phyloP scores from a whole-genome alignment of 1,140 invertebrate genomes.

The Micrasema longulum region DNA sequence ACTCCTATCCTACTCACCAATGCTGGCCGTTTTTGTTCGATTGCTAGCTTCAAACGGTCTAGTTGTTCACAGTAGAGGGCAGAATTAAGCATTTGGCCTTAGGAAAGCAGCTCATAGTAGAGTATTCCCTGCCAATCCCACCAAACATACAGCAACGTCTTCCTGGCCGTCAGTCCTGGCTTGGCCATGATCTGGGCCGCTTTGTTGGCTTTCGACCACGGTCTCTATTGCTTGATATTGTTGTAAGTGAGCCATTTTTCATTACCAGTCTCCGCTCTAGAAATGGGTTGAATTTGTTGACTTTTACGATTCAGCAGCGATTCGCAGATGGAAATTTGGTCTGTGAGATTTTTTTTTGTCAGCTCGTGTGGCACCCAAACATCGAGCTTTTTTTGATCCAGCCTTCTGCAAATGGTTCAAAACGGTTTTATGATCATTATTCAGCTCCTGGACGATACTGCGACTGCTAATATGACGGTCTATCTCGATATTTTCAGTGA shows the following conservation, averaged over 20 bases:
- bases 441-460: slow-evolving; percentile 1
- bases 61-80: no score
- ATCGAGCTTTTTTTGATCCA: slow-evolving; percentile 22
- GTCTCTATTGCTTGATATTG: no score
- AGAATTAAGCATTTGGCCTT: background rate
- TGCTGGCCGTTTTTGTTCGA: no score
- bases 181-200: no score
- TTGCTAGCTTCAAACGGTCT: no score
- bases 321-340: slow-evolving; percentile 17
- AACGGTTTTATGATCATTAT: slow-evolving; percentile 8
- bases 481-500: no score
- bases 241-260: no score
- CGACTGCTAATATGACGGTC: no score
- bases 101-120: background rate
- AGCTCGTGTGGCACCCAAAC: slow-evolving; percentile 6
- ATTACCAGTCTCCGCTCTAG: no score
- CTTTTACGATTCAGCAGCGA: slow-evolving; percentile 17
- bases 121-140: background rate
- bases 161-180: slow-evolving; percentile 1
- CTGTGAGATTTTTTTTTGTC: background rate
- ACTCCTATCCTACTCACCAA: no score
- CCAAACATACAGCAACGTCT: background rate
- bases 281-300: no score
- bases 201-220: no score
- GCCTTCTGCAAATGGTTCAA: slow-evolving; percentile 16